A percentile compares a stretch with the other conserved stretches of the same genome.
Evolutionary conservation across 2,113 vertebrate species (phyloP).

Genomic region (Phalacrocorax pelagicus): DNA sequence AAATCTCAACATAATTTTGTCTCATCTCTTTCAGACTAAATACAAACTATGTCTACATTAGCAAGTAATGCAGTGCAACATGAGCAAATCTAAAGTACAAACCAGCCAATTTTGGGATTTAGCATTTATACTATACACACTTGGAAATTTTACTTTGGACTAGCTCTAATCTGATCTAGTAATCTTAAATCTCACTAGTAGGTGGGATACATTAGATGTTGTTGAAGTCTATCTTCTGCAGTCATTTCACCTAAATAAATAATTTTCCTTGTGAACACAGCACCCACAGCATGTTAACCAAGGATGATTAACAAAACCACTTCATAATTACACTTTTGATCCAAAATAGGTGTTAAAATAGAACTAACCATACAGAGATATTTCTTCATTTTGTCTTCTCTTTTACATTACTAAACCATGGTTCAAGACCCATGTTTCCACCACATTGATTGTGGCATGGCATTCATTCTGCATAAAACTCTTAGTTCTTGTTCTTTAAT

Average conservation of each 20-base stretch:
- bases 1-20: no score
- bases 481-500: neutral
- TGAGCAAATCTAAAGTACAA: neutral
- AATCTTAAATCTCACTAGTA: neutral
- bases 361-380: neutral
- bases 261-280: neutral
- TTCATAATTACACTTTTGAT: neutral
- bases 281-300: neutral
- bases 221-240: neutral
- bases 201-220: neutral
- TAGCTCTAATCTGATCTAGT: neutral
- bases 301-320: neutral
- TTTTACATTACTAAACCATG: neutral
- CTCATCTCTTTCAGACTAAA: neutral
- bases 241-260: neutral
- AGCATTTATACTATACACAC: neutral
- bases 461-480: neutral
- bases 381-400: neutral
- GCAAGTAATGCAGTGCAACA: neutral
- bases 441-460: neutral
- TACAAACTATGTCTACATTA: neutral
- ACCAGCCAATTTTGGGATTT: neutral
- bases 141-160: neutral
- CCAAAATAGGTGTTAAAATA: neutral
- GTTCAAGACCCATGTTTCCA: rapidly evolving